Conservation (phyloP, 2,113 vertebrate species). For the Parotia lawesii region DNA sequence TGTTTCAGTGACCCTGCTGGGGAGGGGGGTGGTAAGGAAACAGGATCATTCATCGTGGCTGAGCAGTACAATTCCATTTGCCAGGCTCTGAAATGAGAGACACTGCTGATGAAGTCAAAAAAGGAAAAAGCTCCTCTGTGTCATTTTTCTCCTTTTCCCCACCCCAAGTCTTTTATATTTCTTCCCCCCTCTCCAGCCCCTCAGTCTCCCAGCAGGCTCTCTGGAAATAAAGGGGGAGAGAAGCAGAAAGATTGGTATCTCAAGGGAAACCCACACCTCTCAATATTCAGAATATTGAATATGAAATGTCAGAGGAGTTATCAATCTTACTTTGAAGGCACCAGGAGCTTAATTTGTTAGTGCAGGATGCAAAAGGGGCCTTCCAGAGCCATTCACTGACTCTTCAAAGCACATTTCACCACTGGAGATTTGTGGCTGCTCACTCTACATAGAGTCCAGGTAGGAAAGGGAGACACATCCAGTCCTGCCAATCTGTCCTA, state of each 20-base stretch:
- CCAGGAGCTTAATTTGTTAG: slow-evolving; percentile 80
- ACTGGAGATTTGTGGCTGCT: slow-evolving; percentile 60
- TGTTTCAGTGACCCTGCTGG: slow-evolving; percentile 67
- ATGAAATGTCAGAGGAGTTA: slow-evolving; percentile 84
- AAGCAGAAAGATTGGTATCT: slow-evolving; percentile 60
- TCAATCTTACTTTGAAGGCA: slow-evolving; percentile 87
- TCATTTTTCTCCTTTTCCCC: slow-evolving; percentile 58
- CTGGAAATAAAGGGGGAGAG: slow-evolving; percentile 48
- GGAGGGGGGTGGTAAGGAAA: neutral
- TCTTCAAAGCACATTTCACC: slow-evolving; percentile 79
- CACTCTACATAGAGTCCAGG: neutral
- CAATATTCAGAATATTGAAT: slow-evolving; percentile 84
- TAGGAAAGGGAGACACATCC: neutral
- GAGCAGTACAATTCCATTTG: slow-evolving; percentile 79
- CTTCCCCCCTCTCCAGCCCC: neutral
- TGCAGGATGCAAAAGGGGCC: slow-evolving; percentile 74
- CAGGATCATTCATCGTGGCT: slow-evolving; percentile 72
- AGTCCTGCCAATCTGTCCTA: neutral
- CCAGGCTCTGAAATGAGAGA: slow-evolving; percentile 78
- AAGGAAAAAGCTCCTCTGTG: slow-evolving; percentile 54
- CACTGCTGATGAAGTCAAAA: slow-evolving; percentile 82
- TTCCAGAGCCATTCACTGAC: slow-evolving; percentile 76
- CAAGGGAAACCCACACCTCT: slow-evolving; percentile 75
- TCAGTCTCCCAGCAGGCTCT: slow-evolving; percentile 60
- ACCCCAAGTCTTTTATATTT: neutral